These are phyloP conservation scores for Hyphantria cunea DNA, from an alignment of 1,140 invertebrate species.

Conservation along the genomic window DNA sequence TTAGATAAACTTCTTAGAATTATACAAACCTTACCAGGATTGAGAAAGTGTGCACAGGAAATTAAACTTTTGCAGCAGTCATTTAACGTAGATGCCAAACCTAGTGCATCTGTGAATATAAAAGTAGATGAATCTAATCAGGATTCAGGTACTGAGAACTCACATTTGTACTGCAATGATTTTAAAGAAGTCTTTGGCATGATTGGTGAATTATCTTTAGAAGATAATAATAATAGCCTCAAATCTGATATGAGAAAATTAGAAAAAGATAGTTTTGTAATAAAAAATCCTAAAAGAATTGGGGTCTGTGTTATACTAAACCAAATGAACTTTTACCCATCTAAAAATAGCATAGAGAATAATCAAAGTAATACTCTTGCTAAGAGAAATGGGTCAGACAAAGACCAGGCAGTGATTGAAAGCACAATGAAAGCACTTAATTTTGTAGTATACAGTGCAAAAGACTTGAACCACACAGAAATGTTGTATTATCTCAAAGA, in stretches of 20 bases:
- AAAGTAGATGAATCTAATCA: slow-evolving; percentile 30
- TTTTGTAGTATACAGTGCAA: slow-evolving; percentile 54
- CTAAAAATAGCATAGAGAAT: slow-evolving; percentile 57
- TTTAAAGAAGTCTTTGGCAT: slow-evolving; percentile 49
- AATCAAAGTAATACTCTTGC: slow-evolving; percentile 34
- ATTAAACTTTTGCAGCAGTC: slow-evolving; percentile 51
- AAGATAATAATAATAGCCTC: slow-evolving; percentile 39
- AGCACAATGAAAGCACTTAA: slow-evolving; percentile 59
- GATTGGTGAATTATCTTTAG: slow-evolving; percentile 42
- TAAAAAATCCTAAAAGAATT: slow-evolving; percentile 57
- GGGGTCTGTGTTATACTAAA: slow-evolving; percentile 73
- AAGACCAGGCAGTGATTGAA: slow-evolving; percentile 55
- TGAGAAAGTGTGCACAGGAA: slow-evolving; percentile 46
- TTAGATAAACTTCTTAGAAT: slow-evolving; percentile 56
- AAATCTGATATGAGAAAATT: slow-evolving; percentile 57
- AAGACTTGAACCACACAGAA: slow-evolving; percentile 55
- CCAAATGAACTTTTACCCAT: slow-evolving; percentile 70
- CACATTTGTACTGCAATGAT: slow-evolving; percentile 35
- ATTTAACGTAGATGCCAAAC: slow-evolving; percentile 36
- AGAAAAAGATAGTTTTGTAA: slow-evolving; percentile 51
- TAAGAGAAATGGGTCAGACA: slow-evolving; percentile 55
- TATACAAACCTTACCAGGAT: slow-evolving; percentile 50
- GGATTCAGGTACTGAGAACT: slow-evolving; percentile 9
- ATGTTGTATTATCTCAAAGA: slow-evolving; percentile 58
- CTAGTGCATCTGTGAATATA: slow-evolving; percentile 10